A percentile compares a stretch with the other conserved stretches of the same genome.
phyloP scores from a whole-genome alignment of 2,113 vertebrate genomes.

The Pseudopipra pipra region DNA sequence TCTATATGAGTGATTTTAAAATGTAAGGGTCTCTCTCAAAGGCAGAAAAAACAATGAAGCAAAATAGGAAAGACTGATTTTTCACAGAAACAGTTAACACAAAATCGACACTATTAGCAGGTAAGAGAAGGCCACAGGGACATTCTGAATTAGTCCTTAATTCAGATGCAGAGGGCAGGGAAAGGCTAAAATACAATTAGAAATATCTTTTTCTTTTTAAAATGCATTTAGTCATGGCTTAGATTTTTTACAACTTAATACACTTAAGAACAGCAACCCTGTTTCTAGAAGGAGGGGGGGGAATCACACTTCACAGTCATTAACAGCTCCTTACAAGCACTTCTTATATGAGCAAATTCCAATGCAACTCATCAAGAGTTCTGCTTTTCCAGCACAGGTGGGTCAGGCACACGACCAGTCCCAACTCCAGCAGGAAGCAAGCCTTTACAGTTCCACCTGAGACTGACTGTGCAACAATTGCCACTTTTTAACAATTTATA shows the following conservation, averaged over 20 bases:
- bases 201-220: background rate
- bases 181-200: background rate
- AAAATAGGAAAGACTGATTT: background rate
- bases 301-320: background rate
- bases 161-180: background rate
- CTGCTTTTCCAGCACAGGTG: background rate
- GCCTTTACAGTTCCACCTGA: background rate
- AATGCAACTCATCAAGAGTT: background rate
- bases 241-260: background rate
- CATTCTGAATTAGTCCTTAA: background rate
- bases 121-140: background rate
- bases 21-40: background rate
- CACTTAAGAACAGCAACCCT: background rate
- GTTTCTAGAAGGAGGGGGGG: background rate
- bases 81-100: background rate
- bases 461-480: background rate
- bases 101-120: background rate
- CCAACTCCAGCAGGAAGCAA: background rate
- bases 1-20: background rate
- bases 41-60: background rate
- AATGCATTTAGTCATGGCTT: background rate
- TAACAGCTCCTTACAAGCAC: background rate
- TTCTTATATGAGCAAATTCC: background rate
- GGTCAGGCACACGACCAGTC: background rate
- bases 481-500: background rate